These are phyloP conservation scores for Sceliomorpha sp. DNA, from an alignment of 2,888 invertebrate species.

Conservation along the genomic window DNA sequence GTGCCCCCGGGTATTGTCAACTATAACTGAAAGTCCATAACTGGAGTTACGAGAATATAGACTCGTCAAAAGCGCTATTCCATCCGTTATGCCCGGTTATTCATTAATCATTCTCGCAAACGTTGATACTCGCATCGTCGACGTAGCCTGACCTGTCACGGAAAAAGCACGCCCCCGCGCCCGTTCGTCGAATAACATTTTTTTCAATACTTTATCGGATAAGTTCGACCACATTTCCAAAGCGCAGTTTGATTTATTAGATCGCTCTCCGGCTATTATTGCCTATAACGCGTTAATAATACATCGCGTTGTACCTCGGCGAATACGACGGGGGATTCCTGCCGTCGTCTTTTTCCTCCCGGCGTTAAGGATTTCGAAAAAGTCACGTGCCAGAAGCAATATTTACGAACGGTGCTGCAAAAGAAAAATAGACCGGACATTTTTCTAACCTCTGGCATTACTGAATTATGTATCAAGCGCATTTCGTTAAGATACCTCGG, in stretches of 20 bases:
- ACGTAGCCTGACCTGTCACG: too few species aligned
- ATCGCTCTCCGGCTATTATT: too few species aligned
- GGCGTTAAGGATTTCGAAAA: neutral
- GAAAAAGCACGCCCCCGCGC: too few species aligned
- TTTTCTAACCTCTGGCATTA: constrained; percentile 46
- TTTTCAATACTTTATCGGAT: too few species aligned
- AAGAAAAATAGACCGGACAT: constrained; percentile 40
- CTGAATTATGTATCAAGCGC: constrained; percentile 53
- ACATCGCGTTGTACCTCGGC: too few species aligned
- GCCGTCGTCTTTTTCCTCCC: neutral
- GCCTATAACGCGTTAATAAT: too few species aligned
- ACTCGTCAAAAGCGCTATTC: constrained; percentile 48
- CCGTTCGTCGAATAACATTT: too few species aligned
- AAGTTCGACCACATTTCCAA: too few species aligned
- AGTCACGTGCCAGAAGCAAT: constrained; percentile 13
- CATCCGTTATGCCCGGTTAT: constrained; percentile 27
- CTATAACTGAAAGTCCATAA: constrained; percentile 48
- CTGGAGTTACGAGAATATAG: constrained; percentile 26
- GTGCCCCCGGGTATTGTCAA: constrained; percentile 42
- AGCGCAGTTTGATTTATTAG: too few species aligned
- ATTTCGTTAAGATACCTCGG: constrained; percentile 28
- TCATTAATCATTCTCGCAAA: constrained; percentile 41
- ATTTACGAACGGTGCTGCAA: constrained; percentile 18
- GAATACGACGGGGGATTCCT: too few species aligned
- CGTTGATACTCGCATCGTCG: too few species aligned